Evolutionary conservation across 2,888 invertebrate species (phyloP).

Genomic region (Bombylius discolor): DNA sequence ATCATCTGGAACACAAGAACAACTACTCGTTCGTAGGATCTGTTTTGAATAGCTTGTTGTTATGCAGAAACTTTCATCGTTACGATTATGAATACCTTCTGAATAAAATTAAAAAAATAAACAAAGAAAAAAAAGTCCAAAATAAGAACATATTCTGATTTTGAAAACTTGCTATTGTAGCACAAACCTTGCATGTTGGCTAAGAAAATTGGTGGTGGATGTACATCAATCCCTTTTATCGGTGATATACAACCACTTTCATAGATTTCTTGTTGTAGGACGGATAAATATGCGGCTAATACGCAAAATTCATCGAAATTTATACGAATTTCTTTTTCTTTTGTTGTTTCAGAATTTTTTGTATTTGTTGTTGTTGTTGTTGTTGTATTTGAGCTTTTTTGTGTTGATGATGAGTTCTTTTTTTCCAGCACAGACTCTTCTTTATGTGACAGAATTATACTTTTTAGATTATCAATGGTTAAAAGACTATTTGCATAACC

Average conservation of each 20-base stretch:
- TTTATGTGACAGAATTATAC: slow-evolving; percentile 29
- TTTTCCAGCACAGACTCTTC: slow-evolving; percentile 13
- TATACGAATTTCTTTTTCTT: slow-evolving; percentile 15
- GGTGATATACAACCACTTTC: slow-evolving; percentile 38
- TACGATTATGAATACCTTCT: slow-evolving; percentile 15
- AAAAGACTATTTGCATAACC: slow-evolving; percentile 36
- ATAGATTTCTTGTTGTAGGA: slow-evolving; percentile 35
- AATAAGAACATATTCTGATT: not conserved
- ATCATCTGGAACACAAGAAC: slow-evolving; percentile 28
- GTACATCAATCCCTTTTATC: slow-evolving; percentile 36
- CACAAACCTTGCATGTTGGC: slow-evolving; percentile 31
- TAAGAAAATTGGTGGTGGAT: slow-evolving; percentile 36
- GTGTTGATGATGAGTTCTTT: slow-evolving; percentile 18
- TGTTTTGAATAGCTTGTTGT: slow-evolving; percentile 24
- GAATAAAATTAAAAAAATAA: slow-evolving; percentile 5
- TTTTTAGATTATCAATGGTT: slow-evolving; percentile 31
- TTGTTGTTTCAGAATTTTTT: not conserved
- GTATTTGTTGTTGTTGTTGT: not conserved
- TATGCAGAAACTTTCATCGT: slow-evolving; percentile 15
- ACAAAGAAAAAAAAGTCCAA: not conserved
- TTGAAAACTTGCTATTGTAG: not conserved
- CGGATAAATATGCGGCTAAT: slow-evolving; percentile 34
- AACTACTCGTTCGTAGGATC: slow-evolving; percentile 32
- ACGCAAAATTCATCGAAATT: slow-evolving; percentile 37
- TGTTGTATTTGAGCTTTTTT: slow-evolving; percentile 7